Conservation (phyloP, 2,113 vertebrate species). For the Leptocoma aspasia region DNA sequence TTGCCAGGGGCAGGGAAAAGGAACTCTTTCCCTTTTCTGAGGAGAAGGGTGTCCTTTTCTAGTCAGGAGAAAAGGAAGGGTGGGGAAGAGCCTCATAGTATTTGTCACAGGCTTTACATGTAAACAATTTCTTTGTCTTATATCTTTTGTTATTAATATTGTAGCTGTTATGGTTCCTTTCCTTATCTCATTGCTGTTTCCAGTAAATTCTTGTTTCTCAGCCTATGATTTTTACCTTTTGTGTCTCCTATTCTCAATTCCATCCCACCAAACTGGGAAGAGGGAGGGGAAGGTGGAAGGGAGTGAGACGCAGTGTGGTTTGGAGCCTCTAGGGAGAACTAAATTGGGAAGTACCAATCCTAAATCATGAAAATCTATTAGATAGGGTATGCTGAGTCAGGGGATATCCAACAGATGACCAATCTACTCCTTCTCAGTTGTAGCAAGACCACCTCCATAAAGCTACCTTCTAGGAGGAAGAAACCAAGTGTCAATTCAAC, state of each 20-base stretch:
- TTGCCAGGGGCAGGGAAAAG: neutral
- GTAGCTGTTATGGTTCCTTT: neutral
- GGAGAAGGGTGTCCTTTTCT: neutral
- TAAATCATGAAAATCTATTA: neutral
- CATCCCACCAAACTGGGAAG: neutral
- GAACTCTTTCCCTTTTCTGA: neutral
- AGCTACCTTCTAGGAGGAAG: neutral
- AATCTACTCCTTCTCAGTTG: neutral
- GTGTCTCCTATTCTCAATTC: neutral
- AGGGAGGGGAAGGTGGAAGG: neutral
- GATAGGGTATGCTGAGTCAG: neutral
- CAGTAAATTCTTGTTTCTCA: neutral
- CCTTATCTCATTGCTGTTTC: neutral
- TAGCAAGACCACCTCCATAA: neutral
- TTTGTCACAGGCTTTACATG: neutral
- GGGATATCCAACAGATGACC: neutral
- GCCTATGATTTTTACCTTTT: neutral
- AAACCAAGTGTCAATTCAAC: neutral
- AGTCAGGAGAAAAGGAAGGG: neutral
- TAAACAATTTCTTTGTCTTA: neutral
- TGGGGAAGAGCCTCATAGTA: accelerated
- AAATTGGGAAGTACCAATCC: neutral
- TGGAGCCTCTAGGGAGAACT: neutral
- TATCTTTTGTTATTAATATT: neutral
- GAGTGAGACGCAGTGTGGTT: neutral